Conservation (phyloP, 2,888 invertebrate genomes). For the Pollenia angustigena region DNA sequence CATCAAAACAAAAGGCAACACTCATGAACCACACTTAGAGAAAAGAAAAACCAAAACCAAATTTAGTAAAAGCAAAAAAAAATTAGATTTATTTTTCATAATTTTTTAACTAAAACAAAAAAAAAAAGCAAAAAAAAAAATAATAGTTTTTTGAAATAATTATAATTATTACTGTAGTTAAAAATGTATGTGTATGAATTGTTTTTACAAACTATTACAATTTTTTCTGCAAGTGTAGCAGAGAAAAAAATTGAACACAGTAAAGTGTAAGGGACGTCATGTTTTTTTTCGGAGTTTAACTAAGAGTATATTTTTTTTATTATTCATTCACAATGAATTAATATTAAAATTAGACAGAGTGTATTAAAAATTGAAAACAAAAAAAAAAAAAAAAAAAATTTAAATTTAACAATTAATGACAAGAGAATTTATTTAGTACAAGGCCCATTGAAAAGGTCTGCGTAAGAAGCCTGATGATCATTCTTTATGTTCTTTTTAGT, state of each 20-base stretch:
- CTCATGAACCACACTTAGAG: conserved; percentile 30
- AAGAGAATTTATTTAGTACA: conserved; percentile 70
- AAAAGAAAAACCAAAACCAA: conserved; percentile 14
- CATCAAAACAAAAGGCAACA: conserved; percentile 35
- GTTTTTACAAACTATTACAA: conserved; percentile 13
- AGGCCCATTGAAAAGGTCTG: too few species aligned
- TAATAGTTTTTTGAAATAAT: conserved; percentile 34
- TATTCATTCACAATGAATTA: conserved; percentile 66
- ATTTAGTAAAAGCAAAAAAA: conserved; percentile 18
- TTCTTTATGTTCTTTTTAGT: too few species aligned
- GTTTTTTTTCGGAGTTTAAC: conserved; percentile 27
- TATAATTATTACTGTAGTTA: conserved; percentile 55
- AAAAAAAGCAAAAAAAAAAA: not conserved
- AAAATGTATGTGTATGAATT: conserved; percentile 35
- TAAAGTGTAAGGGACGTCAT: not conserved
- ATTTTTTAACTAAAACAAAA: conserved; percentile 26
- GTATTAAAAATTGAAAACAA: conserved; percentile 3
- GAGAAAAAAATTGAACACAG: not conserved
- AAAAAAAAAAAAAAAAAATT: conserved; percentile 3
- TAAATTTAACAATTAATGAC: conserved; percentile 39
- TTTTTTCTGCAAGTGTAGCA: conserved; percentile 51
- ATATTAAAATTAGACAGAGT: conserved; percentile 32
- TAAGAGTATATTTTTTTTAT: conserved; percentile 51
- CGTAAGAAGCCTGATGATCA: too few species aligned
- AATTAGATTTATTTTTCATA: conserved; percentile 43